phyloP scores from a whole-genome alignment of 1,140 invertebrate species.

The Thaumatotibia leucotreta region DNA sequence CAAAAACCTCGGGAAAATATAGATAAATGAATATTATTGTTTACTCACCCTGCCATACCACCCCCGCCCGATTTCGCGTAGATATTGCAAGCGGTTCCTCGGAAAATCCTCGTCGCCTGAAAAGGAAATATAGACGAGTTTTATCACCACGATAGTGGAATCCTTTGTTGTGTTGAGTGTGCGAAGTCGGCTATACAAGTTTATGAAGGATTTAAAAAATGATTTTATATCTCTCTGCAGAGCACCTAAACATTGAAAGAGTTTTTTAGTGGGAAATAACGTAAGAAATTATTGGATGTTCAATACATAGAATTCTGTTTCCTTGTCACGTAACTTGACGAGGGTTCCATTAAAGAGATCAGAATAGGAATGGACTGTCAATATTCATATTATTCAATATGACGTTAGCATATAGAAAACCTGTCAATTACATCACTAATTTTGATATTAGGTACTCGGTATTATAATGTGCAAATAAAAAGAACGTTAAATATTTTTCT shows the following conservation, averaged over 20 bases:
- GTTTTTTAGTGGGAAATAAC: too few relatives aligned
- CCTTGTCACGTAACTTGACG: background rate
- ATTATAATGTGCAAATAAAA: background rate
- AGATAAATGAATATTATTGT: background rate
- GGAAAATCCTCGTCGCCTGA: constrained; percentile 81
- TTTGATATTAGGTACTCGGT: background rate
- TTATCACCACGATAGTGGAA: background rate
- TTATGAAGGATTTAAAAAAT: background rate
- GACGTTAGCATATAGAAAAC: background rate
- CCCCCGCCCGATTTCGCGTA: constrained; percentile 88
- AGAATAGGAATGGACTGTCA: background rate
- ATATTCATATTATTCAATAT: background rate
- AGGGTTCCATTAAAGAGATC: background rate
- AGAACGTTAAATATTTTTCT: too few relatives aligned
- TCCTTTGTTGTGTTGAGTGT: background rate
- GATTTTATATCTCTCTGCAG: background rate
- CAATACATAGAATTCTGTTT: background rate
- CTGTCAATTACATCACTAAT: background rate
- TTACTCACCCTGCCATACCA: constrained; percentile 90
- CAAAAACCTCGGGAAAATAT: background rate
- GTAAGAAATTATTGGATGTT: background rate
- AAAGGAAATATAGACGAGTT: constrained; percentile 19
- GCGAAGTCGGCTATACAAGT: background rate
- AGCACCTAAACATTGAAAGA: too few relatives aligned
- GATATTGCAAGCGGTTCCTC: constrained; percentile 86